Percentiles rank a stretch among this genome's conserved stretches.
Conservation (phyloP, 2,113 vertebrate genomes). For the Ceratotherium simum region DNA sequence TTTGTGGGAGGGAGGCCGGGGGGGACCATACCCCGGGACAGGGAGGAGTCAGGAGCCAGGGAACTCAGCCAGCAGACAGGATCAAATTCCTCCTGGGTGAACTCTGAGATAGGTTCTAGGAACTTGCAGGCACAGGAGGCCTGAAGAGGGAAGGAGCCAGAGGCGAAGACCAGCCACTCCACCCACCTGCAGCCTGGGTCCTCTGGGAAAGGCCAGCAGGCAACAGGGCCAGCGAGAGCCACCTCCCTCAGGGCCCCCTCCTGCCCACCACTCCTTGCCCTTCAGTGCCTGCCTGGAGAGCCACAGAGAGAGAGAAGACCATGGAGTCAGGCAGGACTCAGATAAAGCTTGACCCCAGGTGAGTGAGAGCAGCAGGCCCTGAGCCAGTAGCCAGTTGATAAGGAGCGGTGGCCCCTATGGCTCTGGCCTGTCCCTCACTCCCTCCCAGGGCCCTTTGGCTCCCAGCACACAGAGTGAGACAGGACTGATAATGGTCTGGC, state of each 20-base stretch:
- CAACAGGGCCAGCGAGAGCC: neutral
- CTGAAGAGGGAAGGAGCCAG: neutral
- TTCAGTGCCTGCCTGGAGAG: neutral
- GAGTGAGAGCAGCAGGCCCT: neutral
- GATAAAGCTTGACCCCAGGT: constrained; percentile 77
- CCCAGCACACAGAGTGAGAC: neutral
- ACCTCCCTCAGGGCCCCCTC: neutral
- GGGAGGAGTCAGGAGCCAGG: constrained; percentile 59
- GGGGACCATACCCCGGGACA: neutral
- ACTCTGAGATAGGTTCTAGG: constrained; percentile 44
- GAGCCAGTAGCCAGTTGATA: neutral
- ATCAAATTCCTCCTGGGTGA: constrained; percentile 77
- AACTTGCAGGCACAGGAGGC: neutral
- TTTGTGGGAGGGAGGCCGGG: neutral
- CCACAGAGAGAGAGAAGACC: neutral
- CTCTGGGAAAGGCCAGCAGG: neutral
- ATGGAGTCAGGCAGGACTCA: constrained; percentile 74
- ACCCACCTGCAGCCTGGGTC: neutral
- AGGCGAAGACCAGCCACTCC: neutral
- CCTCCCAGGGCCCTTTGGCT: neutral
- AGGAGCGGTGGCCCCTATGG: neutral
- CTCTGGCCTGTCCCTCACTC: neutral
- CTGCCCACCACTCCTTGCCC: neutral
- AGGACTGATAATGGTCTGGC: neutral
- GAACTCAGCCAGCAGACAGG: constrained; percentile 17